phyloP scores from a whole-genome alignment of 1,140 invertebrate species.

The Drosophila arawakana region DNA sequence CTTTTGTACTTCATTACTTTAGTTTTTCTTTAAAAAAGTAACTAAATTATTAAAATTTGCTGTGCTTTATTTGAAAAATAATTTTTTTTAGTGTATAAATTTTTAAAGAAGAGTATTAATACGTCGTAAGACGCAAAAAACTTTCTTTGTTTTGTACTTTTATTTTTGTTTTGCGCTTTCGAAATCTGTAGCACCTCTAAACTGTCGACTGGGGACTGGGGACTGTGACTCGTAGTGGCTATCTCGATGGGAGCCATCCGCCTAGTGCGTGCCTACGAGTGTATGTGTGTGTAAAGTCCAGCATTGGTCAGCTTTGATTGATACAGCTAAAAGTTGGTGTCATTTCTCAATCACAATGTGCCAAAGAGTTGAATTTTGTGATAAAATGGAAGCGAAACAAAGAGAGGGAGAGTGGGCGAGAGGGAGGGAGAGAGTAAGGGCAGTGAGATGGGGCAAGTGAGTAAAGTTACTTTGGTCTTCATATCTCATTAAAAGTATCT shows the following conservation, averaged over 20 bases:
- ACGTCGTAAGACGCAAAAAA: background rate
- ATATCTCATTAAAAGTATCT: slow-evolving; percentile 24
- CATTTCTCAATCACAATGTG: slow-evolving; percentile 43
- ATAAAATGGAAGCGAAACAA: slow-evolving; percentile 11
- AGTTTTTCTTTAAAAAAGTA: too few species aligned
- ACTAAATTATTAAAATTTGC: too few species aligned
- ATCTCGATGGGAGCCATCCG: slow-evolving; percentile 34
- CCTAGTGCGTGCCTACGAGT: slow-evolving; percentile 8
- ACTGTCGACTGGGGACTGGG: background rate
- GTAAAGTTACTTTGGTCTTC: background rate
- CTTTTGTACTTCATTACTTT: too few species aligned
- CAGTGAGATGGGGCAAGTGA: background rate
- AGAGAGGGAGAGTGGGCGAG: background rate
- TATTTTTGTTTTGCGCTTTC: slow-evolving; percentile 27
- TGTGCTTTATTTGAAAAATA: too few species aligned
- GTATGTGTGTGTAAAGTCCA: slow-evolving; percentile 36
- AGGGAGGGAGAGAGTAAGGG: background rate
- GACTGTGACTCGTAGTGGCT: slow-evolving; percentile 7
- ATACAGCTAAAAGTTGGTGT: slow-evolving; percentile 55
- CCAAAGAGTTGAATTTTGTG: slow-evolving; percentile 25
- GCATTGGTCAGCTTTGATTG: slow-evolving; percentile 63
- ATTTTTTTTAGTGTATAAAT: too few species aligned
- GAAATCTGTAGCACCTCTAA: slow-evolving; percentile 54
- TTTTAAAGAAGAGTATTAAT: background rate
- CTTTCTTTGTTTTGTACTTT: slow-evolving; percentile 1